These are phyloP conservation scores for Sarcophaga bullata DNA, from an alignment of 1,140 invertebrate species.

Conservation along the genomic window DNA sequence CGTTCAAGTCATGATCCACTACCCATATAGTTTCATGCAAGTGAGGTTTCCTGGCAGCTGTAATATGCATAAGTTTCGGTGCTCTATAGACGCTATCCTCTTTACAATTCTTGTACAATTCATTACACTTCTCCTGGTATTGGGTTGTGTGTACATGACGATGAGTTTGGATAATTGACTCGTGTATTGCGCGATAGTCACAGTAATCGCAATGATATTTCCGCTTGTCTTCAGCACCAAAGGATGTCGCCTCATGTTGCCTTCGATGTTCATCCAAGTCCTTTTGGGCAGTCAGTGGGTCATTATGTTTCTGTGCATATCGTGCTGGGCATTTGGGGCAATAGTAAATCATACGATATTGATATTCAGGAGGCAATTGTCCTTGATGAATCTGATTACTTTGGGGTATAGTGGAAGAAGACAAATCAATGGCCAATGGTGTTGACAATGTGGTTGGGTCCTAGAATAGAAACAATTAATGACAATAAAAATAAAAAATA, in stretches of 20 bases:
- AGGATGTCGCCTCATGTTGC: conserved; percentile 66
- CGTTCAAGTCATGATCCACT: conserved; percentile 60
- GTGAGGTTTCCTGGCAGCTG: conserved; percentile 51
- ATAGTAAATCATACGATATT: conserved; percentile 66
- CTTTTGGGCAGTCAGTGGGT: conserved; percentile 59
- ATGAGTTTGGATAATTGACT: conserved; percentile 77
- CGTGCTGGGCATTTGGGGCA: conserved; percentile 80
- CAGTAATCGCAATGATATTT: conserved; percentile 79
- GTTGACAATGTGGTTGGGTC: conserved; percentile 46
- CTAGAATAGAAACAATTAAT: conserved; percentile 68
- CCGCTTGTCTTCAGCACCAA: conserved; percentile 9
- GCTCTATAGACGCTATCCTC: conserved; percentile 72
- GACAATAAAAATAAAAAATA: conserved; percentile 15
- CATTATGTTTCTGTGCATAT: conserved; percentile 71
- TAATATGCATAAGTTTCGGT: conserved; percentile 71
- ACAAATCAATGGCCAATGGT: conserved; percentile 53
- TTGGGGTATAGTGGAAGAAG: conserved; percentile 32
- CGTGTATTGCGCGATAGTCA: conserved; percentile 79
- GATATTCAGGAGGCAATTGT: conserved; percentile 59
- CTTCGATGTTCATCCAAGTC: conserved; percentile 70
- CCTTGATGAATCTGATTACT: conserved; percentile 44
- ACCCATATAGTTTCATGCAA: conserved; percentile 65
- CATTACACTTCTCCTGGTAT: conserved; percentile 82
- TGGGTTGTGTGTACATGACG: conserved; percentile 81
- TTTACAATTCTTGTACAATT: conserved; percentile 74